These are phyloP conservation scores for Hydriomena furcata DNA, from an alignment of 2,888 invertebrate species.

Conservation along the genomic window DNA sequence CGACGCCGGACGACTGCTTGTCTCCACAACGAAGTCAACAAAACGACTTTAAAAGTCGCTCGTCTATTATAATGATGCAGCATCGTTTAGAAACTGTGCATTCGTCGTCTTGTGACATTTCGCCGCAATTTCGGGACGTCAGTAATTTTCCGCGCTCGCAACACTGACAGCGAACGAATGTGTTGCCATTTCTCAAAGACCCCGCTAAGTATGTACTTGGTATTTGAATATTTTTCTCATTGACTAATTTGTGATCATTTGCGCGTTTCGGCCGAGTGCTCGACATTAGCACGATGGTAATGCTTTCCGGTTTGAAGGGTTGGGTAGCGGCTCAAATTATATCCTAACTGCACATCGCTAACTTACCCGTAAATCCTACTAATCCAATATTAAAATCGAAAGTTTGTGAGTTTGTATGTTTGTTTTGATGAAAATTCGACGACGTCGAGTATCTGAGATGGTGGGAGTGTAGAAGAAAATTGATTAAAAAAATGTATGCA, in stretches of 20 bases:
- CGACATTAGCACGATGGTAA: not conserved
- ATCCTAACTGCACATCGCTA: too few species aligned
- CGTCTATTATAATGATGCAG: conserved; percentile 20
- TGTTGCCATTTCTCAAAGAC: conserved; percentile 45
- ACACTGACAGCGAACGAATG: conserved; percentile 47
- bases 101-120: conserved; percentile 17
- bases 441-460: too few species aligned
- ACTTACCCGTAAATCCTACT: too few species aligned
- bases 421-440: too few species aligned
- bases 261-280: conserved; percentile 12
- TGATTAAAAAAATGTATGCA: too few species aligned
- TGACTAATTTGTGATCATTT: conserved; percentile 27
- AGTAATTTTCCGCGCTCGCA: conserved; percentile 36
- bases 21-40: too few species aligned
- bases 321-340: not conserved
- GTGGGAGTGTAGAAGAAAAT: too few species aligned
- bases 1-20: too few species aligned
- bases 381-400: too few species aligned
- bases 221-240: conserved; percentile 25
- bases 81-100: conserved; percentile 17
- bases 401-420: too few species aligned
- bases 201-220: conserved; percentile 21
- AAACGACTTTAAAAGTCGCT: conserved; percentile 6
- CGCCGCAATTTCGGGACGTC: conserved; percentile 28
- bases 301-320: conserved; percentile 2